Percentiles rank a stretch among this genome's conserved stretches.
Evolutionary conservation across 2,888 invertebrate species (phyloP).

Genomic region (Amphipoea oculea): DNA sequence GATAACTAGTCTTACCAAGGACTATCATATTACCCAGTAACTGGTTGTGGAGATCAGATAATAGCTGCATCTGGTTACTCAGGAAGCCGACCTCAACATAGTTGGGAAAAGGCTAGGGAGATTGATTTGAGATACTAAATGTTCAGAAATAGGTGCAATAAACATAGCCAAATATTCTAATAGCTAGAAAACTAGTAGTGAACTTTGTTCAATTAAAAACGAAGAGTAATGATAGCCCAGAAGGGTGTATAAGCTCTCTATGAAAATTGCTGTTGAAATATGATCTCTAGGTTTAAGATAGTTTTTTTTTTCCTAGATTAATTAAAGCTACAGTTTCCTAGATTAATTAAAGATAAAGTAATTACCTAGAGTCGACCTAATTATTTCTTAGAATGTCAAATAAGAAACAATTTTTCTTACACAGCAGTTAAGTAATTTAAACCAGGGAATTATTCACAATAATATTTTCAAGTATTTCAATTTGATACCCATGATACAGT

Average conservation of each 20-base stretch:
- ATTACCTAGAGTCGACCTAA: background rate
- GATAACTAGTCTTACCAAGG: too few relatives aligned
- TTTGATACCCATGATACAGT: background rate
- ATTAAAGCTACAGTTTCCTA: background rate
- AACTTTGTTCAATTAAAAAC: background rate
- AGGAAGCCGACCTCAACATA: too few relatives aligned
- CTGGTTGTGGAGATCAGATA: too few relatives aligned
- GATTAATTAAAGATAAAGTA: background rate
- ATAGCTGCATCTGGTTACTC: too few relatives aligned
- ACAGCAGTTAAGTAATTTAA: background rate
- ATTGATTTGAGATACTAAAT: background rate
- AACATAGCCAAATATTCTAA: background rate
- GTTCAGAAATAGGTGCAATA: background rate
- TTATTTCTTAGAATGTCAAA: background rate
- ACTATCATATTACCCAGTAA: too few relatives aligned
- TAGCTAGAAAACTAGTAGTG: background rate
- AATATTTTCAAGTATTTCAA: background rate
- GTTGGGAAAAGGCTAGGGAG: too few relatives aligned
- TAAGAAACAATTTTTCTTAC: background rate
- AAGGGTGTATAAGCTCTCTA: background rate
- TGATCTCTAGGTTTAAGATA: background rate
- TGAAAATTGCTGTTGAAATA: background rate
- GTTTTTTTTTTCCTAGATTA: background rate
- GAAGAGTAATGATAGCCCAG: background rate
- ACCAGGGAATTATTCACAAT: background rate